phyloP scores from a whole-genome alignment of 2,888 invertebrate species.

The Aleiodes leptofemur region DNA sequence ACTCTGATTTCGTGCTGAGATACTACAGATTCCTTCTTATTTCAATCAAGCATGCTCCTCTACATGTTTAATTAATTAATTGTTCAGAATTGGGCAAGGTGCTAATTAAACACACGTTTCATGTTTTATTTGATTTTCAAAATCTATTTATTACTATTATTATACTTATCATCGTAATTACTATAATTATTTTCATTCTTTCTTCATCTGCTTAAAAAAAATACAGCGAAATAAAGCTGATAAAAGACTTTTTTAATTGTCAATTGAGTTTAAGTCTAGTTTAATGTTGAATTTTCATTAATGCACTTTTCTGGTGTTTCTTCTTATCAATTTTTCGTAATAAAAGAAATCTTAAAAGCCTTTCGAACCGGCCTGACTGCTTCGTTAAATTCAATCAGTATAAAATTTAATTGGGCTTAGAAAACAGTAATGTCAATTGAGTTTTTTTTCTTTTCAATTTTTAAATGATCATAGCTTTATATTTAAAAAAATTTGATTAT shows the following conservation, averaged over 20 bases:
- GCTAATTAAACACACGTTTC: constrained; percentile 7
- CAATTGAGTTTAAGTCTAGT: constrained; percentile 60
- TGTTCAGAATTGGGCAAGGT: constrained; percentile 11
- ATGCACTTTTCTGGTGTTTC: constrained; percentile 21
- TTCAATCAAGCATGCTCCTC: neutral
- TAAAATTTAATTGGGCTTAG: constrained; percentile 1
- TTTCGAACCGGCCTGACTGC: too few relatives aligned
- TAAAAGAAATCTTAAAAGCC: neutral
- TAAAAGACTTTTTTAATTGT: constrained; percentile 60
- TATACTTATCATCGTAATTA: too few relatives aligned
- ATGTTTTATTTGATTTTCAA: neutral
- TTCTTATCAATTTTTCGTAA: neutral
- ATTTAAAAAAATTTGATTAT: constrained; percentile 62
- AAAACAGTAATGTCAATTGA: constrained; percentile 2
- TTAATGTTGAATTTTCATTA: constrained; percentile 36
- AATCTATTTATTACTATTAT: too few relatives aligned
- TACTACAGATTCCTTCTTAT: constrained; percentile 1
- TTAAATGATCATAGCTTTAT: constrained; percentile 41
- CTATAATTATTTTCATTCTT: neutral
- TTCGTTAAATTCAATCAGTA: too few relatives aligned
- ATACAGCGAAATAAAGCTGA: constrained; percentile 66
- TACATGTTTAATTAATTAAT: constrained; percentile 24
- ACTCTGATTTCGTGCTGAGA: constrained; percentile 12
- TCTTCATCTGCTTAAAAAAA: constrained; percentile 52
- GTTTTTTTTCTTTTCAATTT: neutral